These are phyloP conservation scores for Suncus etruscus DNA, from an alignment of 2,113 vertebrate genomes.

Conservation along the genomic window DNA sequence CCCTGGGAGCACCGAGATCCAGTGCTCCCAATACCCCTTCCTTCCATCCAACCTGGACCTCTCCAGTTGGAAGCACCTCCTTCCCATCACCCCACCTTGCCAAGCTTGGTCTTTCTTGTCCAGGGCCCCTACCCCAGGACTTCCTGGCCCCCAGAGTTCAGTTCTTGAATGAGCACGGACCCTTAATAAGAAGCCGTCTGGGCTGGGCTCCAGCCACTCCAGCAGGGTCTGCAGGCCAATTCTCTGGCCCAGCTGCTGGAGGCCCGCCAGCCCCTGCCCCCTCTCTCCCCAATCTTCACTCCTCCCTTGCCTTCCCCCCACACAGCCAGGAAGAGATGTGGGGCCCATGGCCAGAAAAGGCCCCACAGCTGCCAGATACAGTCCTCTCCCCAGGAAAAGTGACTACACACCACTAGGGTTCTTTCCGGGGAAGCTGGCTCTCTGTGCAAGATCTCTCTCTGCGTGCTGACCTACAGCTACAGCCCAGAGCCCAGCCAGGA, in stretches of 20 bases:
- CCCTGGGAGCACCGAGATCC: too few relatives aligned
- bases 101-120: neutral
- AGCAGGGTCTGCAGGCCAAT: conserved; percentile 57
- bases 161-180: conserved; percentile 56
- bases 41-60: neutral
- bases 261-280: conserved; percentile 58
- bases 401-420: conserved; percentile 63
- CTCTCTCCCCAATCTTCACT: conserved; percentile 55
- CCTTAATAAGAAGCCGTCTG: conserved; percentile 73
- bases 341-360: conserved; percentile 70
- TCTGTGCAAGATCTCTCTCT: conserved; percentile 72
- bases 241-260: conserved; percentile 45
- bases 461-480: conserved; percentile 68
- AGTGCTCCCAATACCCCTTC: neutral
- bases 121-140: neutral
- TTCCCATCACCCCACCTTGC: neutral
- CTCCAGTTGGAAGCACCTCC: neutral
- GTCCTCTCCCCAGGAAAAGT: neutral
- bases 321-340: conserved; percentile 75
- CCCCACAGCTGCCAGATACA: conserved; percentile 65
- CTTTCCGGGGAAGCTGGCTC: conserved; percentile 58
- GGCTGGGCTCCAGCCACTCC: conserved; percentile 34
- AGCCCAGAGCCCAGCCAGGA: conserved; percentile 65
- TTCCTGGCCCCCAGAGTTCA: neutral
- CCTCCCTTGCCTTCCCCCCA: conserved; percentile 63